These are phyloP conservation scores for Tamias sibiricus DNA, from an alignment of 2,113 vertebrate species.

Conservation along the genomic window DNA sequence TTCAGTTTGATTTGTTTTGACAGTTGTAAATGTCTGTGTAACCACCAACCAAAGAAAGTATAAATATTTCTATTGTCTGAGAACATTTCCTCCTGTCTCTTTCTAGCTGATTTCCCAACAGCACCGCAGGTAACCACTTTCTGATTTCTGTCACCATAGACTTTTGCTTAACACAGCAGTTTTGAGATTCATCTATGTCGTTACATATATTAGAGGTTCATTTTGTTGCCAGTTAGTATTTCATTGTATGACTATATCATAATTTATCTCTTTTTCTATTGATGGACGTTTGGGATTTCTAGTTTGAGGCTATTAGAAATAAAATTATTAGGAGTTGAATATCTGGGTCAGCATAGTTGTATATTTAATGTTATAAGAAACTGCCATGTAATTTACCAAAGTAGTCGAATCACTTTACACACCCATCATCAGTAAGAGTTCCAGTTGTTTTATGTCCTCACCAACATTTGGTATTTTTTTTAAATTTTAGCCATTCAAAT, in stretches of 20 bases:
- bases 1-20: not conserved
- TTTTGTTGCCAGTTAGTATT: not conserved
- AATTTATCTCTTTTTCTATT: not conserved
- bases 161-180: not conserved
- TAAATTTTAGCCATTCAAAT: not conserved
- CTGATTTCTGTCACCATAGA: not conserved
- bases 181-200: not conserved
- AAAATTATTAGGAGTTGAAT: not conserved
- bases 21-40: not conserved
- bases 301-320: not conserved
- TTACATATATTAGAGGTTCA: not conserved
- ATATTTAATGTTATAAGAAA: not conserved
- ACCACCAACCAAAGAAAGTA: not conserved
- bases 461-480: conserved; percentile 19
- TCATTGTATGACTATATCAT: not conserved
- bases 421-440: not conserved
- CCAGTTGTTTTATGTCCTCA: not conserved
- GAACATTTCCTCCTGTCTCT: not conserved
- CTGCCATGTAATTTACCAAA: not conserved
- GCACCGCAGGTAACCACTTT: not conserved
- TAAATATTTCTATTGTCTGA: not conserved
- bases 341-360: not conserved
- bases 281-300: not conserved
- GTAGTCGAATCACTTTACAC: not conserved
- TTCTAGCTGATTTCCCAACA: not conserved